Evolutionary conservation across 92 coral and sea anemone species (phyloP).

Genomic region (Paramuricea clavata): DNA sequence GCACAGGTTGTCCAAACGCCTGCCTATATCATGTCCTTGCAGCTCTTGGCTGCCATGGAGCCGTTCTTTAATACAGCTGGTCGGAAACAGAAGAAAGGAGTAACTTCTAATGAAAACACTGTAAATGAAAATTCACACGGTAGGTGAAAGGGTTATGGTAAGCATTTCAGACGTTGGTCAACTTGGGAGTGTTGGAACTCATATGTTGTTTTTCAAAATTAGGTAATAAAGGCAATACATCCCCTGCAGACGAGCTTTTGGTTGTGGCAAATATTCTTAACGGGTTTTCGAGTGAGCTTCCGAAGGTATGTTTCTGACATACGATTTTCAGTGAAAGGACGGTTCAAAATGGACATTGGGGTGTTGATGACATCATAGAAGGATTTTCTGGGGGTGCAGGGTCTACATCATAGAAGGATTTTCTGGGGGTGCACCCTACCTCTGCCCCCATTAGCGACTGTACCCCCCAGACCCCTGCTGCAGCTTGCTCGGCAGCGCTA

Average conservation of each 20-base stretch:
- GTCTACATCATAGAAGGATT: too few species aligned
- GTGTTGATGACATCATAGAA: too few species aligned
- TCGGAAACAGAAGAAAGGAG: slow-evolving; percentile 79
- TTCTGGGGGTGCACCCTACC: too few species aligned
- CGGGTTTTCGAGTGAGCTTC: slow-evolving; percentile 20
- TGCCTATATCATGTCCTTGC: slow-evolving; percentile 79
- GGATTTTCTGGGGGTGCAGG: too few species aligned
- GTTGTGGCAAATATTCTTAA: slow-evolving; percentile 34
- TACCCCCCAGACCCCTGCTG: too few species aligned
- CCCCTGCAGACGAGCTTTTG: slow-evolving; percentile 28
- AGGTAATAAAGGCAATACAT: not conserved
- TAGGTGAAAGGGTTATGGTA: not conserved
- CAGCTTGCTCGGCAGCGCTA: too few species aligned
- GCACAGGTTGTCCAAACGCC: slow-evolving; percentile 61
- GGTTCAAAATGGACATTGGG: too few species aligned
- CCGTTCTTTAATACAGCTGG: slow-evolving; percentile 77
- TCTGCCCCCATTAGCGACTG: too few species aligned
- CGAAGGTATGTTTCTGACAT: slow-evolving; percentile 2
- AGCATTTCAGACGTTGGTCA: not conserved
- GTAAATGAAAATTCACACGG: slow-evolving; percentile 12
- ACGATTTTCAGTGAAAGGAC: too few species aligned
- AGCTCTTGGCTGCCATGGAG: slow-evolving; percentile 87
- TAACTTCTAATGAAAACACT: slow-evolving; percentile 23
- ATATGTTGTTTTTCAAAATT: not conserved
- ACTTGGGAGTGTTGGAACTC: not conserved